Evolutionary conservation across 2,797 vertebrate genomes (phyloP).

Genomic region (Acanthurus tractus): DNA sequence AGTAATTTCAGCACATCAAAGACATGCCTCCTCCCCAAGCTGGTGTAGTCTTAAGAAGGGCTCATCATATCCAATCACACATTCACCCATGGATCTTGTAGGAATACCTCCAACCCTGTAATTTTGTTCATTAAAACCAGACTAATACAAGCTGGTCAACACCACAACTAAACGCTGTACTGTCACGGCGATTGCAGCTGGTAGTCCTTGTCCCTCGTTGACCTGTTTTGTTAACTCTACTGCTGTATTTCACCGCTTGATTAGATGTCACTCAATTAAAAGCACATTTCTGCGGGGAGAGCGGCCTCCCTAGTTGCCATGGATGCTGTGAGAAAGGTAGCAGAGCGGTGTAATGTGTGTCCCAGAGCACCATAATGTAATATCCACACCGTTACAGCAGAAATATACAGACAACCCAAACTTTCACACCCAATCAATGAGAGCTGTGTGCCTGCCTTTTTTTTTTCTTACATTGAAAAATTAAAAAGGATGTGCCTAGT

Average conservation of each 20-base stretch:
- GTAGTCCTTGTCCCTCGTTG: conserved; percentile 72
- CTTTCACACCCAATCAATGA: conserved; percentile 87
- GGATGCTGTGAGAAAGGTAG: conserved; percentile 79
- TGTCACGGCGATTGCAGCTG: conserved; percentile 58
- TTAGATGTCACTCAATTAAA: conserved; percentile 90
- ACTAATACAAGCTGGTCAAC: conserved; percentile 57
- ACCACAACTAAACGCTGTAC: conserved; percentile 24
- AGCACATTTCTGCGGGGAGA: conserved; percentile 82
- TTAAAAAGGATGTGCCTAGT: conserved; percentile 85
- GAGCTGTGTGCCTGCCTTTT: conserved; percentile 68
- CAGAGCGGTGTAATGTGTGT: conserved; percentile 74
- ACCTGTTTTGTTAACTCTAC: conserved; percentile 82
- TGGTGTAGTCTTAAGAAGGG: conserved; percentile 77
- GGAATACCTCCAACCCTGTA: conserved; percentile 69
- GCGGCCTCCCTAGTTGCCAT: conserved; percentile 82
- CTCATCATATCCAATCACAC: conserved; percentile 81
- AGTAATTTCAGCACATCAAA: conserved; percentile 84
- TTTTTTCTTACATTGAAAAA: conserved; percentile 76
- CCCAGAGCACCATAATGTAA: conserved; percentile 83
- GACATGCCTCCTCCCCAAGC: conserved; percentile 78
- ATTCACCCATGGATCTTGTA: conserved; percentile 73
- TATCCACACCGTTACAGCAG: conserved; percentile 72
- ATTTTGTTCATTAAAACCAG: conserved; percentile 74
- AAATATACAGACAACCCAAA: conserved; percentile 78
- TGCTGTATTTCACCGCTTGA: conserved; percentile 83